Evolutionary conservation across 1,140 invertebrate species (phyloP).

Genomic region (Apis cerana): DNA sequence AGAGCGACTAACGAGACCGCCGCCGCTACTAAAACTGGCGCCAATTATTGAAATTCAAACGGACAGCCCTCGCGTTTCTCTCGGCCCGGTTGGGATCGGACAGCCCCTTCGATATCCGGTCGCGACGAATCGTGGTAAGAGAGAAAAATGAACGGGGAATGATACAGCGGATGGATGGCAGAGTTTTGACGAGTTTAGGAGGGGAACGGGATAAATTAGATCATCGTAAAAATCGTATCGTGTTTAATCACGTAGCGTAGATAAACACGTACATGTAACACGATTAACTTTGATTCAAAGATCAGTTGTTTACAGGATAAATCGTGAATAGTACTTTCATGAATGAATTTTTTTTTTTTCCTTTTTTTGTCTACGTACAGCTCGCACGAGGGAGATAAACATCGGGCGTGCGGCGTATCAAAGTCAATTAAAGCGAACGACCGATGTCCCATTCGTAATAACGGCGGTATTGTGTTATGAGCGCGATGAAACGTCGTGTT

Average conservation of each 20-base stretch:
- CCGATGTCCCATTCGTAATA: not conserved
- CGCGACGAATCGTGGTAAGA: not conserved
- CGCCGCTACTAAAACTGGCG: conserved; percentile 70
- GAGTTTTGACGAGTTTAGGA: not conserved
- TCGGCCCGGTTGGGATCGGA: conserved; percentile 23
- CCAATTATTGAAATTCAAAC: conserved; percentile 80
- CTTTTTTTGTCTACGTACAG: not conserved
- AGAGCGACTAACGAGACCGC: conserved; percentile 73
- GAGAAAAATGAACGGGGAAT: not conserved
- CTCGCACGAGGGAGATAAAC: not conserved
- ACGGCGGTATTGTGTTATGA: not conserved
- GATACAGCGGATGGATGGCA: not conserved
- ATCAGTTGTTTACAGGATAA: not conserved
- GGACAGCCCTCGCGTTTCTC: conserved; percentile 56
- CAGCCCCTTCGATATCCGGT: conserved; percentile 29
- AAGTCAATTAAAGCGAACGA: conserved; percentile 19
- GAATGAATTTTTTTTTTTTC: conserved; percentile 8
- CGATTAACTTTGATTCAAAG: not conserved
- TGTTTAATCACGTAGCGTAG: too few species aligned
- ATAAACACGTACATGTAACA: too few species aligned
- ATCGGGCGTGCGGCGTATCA: conserved; percentile 17
- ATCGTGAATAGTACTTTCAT: not conserved
- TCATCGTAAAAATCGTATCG: too few species aligned
- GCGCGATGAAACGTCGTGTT: conserved; percentile 3
- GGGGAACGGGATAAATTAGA: too few species aligned